Base-by-base conservation (phyloP, 1,140 invertebrate species). In the Odontomachus brunneus region DNA sequence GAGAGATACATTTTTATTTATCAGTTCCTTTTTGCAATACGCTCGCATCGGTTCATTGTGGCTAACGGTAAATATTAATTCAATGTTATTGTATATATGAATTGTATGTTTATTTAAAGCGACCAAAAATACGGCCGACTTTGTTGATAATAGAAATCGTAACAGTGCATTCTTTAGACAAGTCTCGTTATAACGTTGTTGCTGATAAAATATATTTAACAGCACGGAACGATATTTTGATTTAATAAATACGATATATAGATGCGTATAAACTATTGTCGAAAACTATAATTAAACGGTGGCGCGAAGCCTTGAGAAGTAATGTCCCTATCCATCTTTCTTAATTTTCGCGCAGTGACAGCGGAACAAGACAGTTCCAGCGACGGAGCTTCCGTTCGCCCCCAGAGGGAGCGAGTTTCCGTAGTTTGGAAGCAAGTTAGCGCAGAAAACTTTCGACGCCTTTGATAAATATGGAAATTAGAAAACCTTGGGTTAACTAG, bases 381-480 rank as follows among this genome's bases (percentile, higher is more conserved):
- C 69, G 26, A 26, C 53, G 82, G 72, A 66, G 69, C 74, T 63
- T 66, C 63, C 19, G 53, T 26, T 33, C 38, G 69, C 26, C 33
- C 48, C 33, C 48, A 57, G 38, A 69, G 66, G 67, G 73, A 67
- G 33, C 22, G 51, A 83, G 85, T 87, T 87, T 57, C 62, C 62
- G 26, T 44, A 84, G 66, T 81, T 53, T 67, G 78, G 24, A 57
- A 73, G 44, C 53, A 85, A 83, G 65, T 87, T 87, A 75, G 74
- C 38, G 33, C 11, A 55, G 57, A 73, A 72, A 88, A 87, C 82
- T 87, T 87, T 57, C 72, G 49, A 38, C 65, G 62, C n/a, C 29
- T 60, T 71, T 85, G 84, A 90, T 89, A 90, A 90, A 90, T 90
- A 90, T 90, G 89, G 83, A 90, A 88, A 90, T 90, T 88, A 83